These are phyloP conservation scores for Rhynchotus rufescens DNA, from an alignment of 2,797 vertebrate species.

Conservation along the genomic window DNA sequence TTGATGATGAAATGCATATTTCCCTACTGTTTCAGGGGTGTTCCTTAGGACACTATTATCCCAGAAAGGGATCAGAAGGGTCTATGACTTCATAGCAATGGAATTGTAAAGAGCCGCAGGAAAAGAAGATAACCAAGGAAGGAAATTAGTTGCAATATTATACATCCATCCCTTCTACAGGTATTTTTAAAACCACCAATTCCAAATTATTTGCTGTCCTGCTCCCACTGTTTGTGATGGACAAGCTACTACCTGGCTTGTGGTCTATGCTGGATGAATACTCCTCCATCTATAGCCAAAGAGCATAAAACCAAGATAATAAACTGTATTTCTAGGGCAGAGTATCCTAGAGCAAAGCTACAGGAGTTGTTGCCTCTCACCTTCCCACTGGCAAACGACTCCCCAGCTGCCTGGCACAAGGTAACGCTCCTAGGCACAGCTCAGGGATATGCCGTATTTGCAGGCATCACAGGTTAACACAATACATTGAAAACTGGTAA, in stretches of 20 bases:
- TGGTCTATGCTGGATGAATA: neutral
- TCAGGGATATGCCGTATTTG: neutral
- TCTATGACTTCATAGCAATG: neutral
- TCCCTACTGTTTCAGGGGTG: neutral
- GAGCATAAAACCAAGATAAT: neutral
- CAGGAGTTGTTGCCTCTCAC: neutral
- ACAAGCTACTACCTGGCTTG: neutral
- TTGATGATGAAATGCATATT: fast-evolving
- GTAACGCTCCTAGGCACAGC: neutral
- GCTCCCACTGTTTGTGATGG: neutral
- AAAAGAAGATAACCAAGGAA: neutral
- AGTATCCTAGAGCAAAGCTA: fast-evolving
- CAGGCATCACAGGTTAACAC: neutral
- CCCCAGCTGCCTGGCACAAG: neutral
- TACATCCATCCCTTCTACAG: neutral
- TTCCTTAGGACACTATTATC: neutral
- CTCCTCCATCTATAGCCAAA: neutral
- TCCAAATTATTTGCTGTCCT: neutral
- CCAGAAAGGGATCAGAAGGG: neutral
- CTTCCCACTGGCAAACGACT: neutral
- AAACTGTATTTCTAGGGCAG: neutral
- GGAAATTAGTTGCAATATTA: neutral
- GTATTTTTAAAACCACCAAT: neutral
- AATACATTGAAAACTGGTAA: neutral
- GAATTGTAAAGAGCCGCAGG: neutral